Evolutionary conservation across 2,888 invertebrate species (phyloP), one percentile per base, ranked within the genome.

Genomic region (Anoncus sp.): DNA sequence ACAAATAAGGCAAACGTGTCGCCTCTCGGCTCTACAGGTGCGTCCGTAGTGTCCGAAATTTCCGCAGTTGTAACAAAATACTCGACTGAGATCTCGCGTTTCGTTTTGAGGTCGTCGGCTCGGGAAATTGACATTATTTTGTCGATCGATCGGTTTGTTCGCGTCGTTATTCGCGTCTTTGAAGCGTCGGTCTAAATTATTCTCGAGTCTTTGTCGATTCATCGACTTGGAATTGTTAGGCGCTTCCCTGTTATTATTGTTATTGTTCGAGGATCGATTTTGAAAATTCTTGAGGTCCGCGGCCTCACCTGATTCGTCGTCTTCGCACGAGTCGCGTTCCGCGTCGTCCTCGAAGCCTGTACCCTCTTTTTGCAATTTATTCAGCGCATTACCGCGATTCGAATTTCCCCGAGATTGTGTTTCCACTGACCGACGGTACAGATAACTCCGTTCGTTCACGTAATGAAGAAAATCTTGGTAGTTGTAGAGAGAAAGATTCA

Each of bases 381-480:
- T 51, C 7, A 60, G 24, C n/a, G n/a, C n/a, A 24, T 60, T 27
- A 3, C 16, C 16, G 6, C 27, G 12, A 9, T 38, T 45, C 27
- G 53, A 22, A 16, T 16, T 47, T 6, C 31, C 12, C 10, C 31
- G 63, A 7, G 18, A 51, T 43, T 62, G 43, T 3, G 20, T 14
- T 27, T 70, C 59, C 3, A 18, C 16, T 27, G 76, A 35, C 14
- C 51, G 35, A 38, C 57, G 66, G 20, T 77, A 67, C 12, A 77
- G 18, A 31, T 77, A 77, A 20, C 67, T 72, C 31, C 77, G 31
- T 7, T 72, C 72, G 24, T 77, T 77, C 5, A 72, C 12, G 6
- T 67, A 74, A 16, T 74, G 74, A 0, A 70, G 57, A 38, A 78
- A 78, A n/a, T 74, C 57, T 2, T 66, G 27, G 18, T 74, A 78